Evolutionary conservation across 1,140 invertebrate genomes (phyloP).

Genomic region (Cryptotermes secundus): DNA sequence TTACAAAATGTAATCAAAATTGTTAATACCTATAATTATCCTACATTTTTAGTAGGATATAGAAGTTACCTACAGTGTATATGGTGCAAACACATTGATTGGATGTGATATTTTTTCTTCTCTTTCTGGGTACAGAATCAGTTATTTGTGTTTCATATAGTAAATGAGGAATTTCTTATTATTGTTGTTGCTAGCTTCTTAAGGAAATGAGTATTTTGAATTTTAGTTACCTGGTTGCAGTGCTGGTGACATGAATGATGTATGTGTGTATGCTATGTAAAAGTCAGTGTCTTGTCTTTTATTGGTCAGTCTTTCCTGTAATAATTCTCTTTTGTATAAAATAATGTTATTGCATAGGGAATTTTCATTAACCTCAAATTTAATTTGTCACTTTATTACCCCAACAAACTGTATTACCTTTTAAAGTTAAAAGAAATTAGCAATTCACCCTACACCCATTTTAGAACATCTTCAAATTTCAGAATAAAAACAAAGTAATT

Average conservation of each 20-base stretch:
- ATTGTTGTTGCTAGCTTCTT: neutral
- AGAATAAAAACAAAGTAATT: too few species aligned
- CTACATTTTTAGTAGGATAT: neutral
- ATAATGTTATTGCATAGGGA: constrained; percentile 3
- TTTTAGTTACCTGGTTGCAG: neutral
- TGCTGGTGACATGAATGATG: constrained; percentile 1
- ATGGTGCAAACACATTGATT: neutral
- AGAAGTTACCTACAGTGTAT: neutral
- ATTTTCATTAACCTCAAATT: neutral
- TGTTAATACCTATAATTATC: neutral
- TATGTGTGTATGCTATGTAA: neutral
- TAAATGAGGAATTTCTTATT: neutral
- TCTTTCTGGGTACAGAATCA: neutral
- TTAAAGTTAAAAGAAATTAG: too few species aligned
- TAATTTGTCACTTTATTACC: neutral
- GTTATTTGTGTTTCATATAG: neutral
- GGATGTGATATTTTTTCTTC: neutral
- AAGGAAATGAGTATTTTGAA: neutral
- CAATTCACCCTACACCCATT: too few species aligned
- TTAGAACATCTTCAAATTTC: too few species aligned
- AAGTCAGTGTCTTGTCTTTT: neutral
- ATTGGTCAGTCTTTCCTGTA: neutral
- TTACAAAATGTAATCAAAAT: neutral
- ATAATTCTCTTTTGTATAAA: constrained; percentile 12
- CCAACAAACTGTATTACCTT: neutral